A percentile compares a stretch with the other conserved stretches of the same genome.
Evolutionary conservation across 1,140 invertebrate genomes (phyloP).

Genomic region (Drosophila malerkotliana): DNA sequence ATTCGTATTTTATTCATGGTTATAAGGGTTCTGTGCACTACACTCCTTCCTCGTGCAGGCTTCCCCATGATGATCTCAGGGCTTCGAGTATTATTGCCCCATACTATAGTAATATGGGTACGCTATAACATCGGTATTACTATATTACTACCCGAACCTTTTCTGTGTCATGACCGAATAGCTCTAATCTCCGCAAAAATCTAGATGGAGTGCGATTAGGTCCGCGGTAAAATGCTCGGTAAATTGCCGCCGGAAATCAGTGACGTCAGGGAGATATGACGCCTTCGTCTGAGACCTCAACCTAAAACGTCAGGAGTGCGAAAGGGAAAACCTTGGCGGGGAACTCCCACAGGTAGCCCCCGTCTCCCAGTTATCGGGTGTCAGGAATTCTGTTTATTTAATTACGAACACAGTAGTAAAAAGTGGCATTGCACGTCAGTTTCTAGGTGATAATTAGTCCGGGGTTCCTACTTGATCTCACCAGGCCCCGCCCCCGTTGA

Average conservation of each 20-base stretch:
- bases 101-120: too few species aligned
- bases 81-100: background rate
- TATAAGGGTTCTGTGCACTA: too few species aligned
- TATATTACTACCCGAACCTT: background rate
- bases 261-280: constrained; percentile 42
- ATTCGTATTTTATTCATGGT: too few species aligned
- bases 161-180: constrained; percentile 20
- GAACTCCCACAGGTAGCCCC: background rate
- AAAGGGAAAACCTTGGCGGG: constrained; percentile 9
- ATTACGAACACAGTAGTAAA: background rate
- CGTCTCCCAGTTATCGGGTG: background rate
- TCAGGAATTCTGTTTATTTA: constrained; percentile 1
- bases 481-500: constrained; percentile 1
- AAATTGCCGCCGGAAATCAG: constrained; percentile 48
- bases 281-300: constrained; percentile 4
- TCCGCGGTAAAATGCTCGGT: constrained; percentile 19
- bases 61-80: background rate
- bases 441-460: background rate
- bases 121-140: background rate
- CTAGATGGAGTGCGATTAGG: constrained; percentile 20
- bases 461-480: background rate
- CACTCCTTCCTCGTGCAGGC: too few species aligned
- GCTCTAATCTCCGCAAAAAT: constrained; percentile 25
- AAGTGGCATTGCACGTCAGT: background rate
- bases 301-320: background rate